Base-by-base conservation (phyloP, 1,140 invertebrate genomes). In the Colletes gigas region DNA sequence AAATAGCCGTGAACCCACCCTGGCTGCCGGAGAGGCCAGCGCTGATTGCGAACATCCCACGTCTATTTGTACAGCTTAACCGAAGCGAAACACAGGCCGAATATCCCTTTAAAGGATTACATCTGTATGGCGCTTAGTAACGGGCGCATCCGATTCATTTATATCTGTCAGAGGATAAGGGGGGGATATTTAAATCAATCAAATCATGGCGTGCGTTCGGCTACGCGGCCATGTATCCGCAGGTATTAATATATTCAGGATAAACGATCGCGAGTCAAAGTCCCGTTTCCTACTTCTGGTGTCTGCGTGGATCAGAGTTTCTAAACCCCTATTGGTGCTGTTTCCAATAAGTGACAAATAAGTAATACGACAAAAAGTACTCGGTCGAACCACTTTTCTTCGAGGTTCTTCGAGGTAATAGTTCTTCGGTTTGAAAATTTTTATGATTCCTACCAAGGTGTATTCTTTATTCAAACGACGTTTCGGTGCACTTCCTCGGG, bases 41-140 rank as follows among this genome's bases (percentile, higher is more conserved):
- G 84, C 89, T 92, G 90, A 92, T 92, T 92, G 90, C 88, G 87
- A 91, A 88, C 88, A 91, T 92, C 87, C 89, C 91, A 86, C 89
- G 85, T 88, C 89, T 92, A 91, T 93, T 93, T 93, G 89, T 92
- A 92, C 88, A 91, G 90, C 90, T 93, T 90, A 92, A 92, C 90
- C 89, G 89, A 92, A 90, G 81, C 90, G 89, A 92, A 90, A 91
- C 88, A 89, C 83, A 89, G 87, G 77, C 87, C 81, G 83, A 84
- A 89, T 90, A 91, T 92, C 91, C 91, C 89, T 93, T 92, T 92
- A 93, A 91, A 91, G 92, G 91, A 92, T 93, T 93, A 93, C 89
- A 84, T 87, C 88, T 84, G 87, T 89, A 88, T 84, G 85, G 82
- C 84, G 84, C 86, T 84, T 82, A 83, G 82, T 83, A 85, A 83